Evolutionary conservation across 1,140 invertebrate genomes (phyloP), one percentile per base, ranked within the genome.

Genomic region (Tenebrio molitor): DNA sequence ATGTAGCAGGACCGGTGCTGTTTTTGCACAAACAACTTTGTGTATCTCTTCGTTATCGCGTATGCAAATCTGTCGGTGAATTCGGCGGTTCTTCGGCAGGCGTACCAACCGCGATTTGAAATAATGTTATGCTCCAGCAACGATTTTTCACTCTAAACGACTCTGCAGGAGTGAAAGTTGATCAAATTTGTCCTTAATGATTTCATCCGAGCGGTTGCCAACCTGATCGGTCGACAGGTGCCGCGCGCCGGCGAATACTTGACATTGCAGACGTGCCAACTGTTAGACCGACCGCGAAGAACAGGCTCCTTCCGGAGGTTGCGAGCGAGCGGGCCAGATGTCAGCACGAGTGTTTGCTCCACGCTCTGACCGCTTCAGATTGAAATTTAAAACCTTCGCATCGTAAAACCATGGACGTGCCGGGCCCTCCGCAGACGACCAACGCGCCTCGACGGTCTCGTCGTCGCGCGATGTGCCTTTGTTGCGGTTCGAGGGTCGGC

Each of bases 121-220:
- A 58, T 58, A 58, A 6, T 53, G 25, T 58, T 29, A 5, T 4
- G 6, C 3, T 25, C 46, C 10, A n/a, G 23, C 23, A 58, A 29
- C 15, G n/a, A 50, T 50, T 19, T 19, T 58, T 58, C n/a, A n/a
- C n/a, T 58, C 50, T 58, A 58, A 58, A 58, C 15, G 29, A 23
- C 50, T 29, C 6, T 5, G 50, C 25, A 39, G 64, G 44, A 66
- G 64, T 66, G 64, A 66, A 66, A 66, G 64, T 66, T 66, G 64
- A 66, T 66, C 29, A 42, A 42, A 66, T 44, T 66, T 66, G 42
- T 29, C 42, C 64, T 58, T 58, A 58, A 58, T 58, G 25, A 58
- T 58, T 58, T 25, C 23, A 58, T 58, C 50, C 15, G 15, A 21
- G 15, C 21, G 44, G 1, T 50, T 17, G 15, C 44, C 23, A 29